Conservation (phyloP, 2,888 invertebrate genomes). For the Leucozona laternaria region DNA sequence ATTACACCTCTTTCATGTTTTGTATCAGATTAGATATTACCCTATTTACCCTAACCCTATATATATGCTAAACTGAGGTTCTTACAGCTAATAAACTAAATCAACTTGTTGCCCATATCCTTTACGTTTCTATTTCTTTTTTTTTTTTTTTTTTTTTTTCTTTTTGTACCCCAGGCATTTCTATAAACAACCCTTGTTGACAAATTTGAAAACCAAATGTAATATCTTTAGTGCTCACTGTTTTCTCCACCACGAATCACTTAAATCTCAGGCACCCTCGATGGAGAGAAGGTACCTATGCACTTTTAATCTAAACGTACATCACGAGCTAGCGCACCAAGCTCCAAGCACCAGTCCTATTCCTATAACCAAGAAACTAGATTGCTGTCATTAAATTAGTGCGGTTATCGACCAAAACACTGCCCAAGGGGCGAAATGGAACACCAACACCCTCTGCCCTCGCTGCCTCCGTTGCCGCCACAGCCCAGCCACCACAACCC, state of each 20-base stretch:
- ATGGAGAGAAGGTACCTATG: conserved; percentile 28
- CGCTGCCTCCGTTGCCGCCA: not conserved
- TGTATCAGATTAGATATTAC: conserved; percentile 9
- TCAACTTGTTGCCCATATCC: conserved; percentile 54
- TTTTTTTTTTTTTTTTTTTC: no score
- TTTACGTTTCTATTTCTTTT: not conserved
- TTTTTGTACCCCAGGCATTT: not conserved
- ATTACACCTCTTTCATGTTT: conserved; percentile 8
- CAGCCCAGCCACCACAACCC: not conserved
- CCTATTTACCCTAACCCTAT: not conserved
- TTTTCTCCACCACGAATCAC: conserved; percentile 28
- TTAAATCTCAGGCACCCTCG: conserved; percentile 28
- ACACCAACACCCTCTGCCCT: not conserved
- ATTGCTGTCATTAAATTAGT: conserved; percentile 72
- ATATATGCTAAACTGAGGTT: conserved; percentile 18
- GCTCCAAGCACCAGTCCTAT: conserved; percentile 14
- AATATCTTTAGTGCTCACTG: conserved; percentile 66
- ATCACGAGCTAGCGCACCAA: conserved; percentile 2
- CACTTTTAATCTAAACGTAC: conserved; percentile 50
- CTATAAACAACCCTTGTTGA: conserved; percentile 42
- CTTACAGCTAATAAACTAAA: conserved; percentile 21
- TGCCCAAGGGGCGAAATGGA: conserved; percentile 53
- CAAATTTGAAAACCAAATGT: conserved; percentile 71
- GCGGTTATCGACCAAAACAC: conserved; percentile 68
- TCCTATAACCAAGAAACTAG: conserved; percentile 28